These are phyloP conservation scores for Sepiola atlantica DNA, from an alignment of 2,888 invertebrate genomes.

Conservation along the genomic window DNA sequence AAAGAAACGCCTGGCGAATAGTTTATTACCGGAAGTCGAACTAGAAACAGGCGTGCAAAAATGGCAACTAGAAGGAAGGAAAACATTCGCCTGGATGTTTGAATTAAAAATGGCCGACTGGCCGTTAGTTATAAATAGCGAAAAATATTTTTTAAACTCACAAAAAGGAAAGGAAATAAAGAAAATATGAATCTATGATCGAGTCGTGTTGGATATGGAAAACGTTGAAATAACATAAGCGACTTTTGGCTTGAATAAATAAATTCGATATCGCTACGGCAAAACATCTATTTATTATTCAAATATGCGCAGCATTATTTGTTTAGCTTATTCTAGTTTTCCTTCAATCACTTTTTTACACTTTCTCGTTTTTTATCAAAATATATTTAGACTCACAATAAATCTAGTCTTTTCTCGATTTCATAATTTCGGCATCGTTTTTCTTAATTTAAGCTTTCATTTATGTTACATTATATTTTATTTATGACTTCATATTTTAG, in stretches of 20 bases:
- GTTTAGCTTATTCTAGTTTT: not conserved
- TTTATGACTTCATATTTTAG: not conserved
- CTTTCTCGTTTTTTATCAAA: not conserved
- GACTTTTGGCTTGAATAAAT: conserved; percentile 13
- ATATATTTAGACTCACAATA: not conserved
- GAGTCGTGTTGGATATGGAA: not conserved
- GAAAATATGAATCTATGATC: not conserved
- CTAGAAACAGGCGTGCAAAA: not conserved
- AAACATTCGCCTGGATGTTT: conserved; percentile 32
- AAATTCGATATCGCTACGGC: not conserved
- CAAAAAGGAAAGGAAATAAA: not conserved
- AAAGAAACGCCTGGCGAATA: not conserved
- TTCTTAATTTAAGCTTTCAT: not conserved
- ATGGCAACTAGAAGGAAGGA: conserved; percentile 18
- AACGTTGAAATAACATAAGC: conserved; percentile 15
- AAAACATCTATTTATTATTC: conserved; percentile 32
- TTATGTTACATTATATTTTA: not conserved
- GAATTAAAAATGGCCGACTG: conserved; percentile 32
- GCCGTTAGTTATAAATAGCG: conserved; percentile 8
- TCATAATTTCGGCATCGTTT: not conserved
- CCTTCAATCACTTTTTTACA: not conserved
- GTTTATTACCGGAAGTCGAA: conserved; percentile 11
- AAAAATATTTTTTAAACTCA: not conserved
- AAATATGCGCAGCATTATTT: not conserved
- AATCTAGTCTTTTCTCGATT: not conserved